These are phyloP conservation scores for Penaeus japonicus DNA, from an alignment of 1,140 invertebrate genomes.

Conservation along the genomic window DNA sequence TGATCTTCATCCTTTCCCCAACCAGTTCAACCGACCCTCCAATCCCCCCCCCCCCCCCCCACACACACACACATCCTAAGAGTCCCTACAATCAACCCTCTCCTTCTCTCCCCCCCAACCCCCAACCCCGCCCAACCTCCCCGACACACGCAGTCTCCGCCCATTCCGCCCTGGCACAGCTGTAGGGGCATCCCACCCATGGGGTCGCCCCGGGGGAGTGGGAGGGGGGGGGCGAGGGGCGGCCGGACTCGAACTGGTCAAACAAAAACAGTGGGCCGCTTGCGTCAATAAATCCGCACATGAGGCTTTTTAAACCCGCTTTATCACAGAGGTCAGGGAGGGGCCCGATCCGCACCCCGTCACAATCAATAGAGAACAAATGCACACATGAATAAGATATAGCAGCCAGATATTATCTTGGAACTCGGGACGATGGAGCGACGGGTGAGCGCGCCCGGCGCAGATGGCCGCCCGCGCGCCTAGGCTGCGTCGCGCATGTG, in stretches of 20 bases:
- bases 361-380: conserved; percentile 39
- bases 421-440: neutral
- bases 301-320: conserved; percentile 15
- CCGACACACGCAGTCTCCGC: no score
- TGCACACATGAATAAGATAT: conserved; percentile 42
- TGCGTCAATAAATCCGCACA: neutral
- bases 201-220: neutral
- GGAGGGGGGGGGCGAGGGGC: neutral
- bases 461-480: no score
- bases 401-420: conserved; percentile 40
- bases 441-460: neutral
- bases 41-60: no score
- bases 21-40: no score
- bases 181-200: neutral
- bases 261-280: neutral
- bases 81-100: no score
- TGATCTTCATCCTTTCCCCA: no score
- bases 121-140: no score
- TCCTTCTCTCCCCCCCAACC: no score
- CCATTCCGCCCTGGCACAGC: no score
- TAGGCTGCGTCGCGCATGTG: no score
- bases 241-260: neutral
- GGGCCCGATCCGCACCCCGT: neutral
- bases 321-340: conserved; percentile 19
- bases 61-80: no score